Base-by-base conservation (phyloP, 2,113 vertebrate species). In the Scartelaos histophorus region DNA sequence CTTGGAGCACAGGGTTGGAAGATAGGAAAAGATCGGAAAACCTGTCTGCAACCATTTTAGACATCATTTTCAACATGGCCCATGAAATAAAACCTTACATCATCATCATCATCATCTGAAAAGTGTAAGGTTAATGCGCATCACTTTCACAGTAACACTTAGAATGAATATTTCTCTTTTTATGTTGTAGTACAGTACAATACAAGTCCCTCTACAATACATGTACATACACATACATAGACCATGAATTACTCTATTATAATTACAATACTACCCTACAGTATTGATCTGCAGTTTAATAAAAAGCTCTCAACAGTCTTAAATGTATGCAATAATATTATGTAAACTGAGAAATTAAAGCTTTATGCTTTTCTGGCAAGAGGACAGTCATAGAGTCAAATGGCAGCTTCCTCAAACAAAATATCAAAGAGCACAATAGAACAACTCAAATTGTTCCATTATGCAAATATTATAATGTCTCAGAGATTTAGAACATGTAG, bases 251-350 rank as follows among this genome's bases (percentile, higher is more conserved):
- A 85, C 69, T 70, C 84, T 1, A 73, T 89, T 81, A 29, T 29
- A 80, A 77, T 85, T 81, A 88, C 82, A 85, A 74, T 71, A 88
- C 80, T 43, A 82, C 78, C 75, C 66, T 70, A 85, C 78, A 76
- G 66, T 71, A 78, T 76, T 82, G 5, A 72, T 75, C 87, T 82
- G 75, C 54, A 79, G 71, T 69, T 81, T 49, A 74, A 80, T 82
- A 75, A 83, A 90, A 83, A 89, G 79, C 80, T 79, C 85, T 85
- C 15, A 79, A 90, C 90, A 89, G 86, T 91, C 84, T 87, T 82
- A 13, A 82, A 77, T 74, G 81, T 66, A n/a, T 73, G 21, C 62
- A 78, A 66, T 53, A 73, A n/a, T 56, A 68, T 73, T 75, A 21
- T 84, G 84, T 89, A 84, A 89, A 87, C 70, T 0, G 46, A 80